phyloP scores from a whole-genome alignment of 2,797 vertebrate genomes.

The Vireo griseus region DNA sequence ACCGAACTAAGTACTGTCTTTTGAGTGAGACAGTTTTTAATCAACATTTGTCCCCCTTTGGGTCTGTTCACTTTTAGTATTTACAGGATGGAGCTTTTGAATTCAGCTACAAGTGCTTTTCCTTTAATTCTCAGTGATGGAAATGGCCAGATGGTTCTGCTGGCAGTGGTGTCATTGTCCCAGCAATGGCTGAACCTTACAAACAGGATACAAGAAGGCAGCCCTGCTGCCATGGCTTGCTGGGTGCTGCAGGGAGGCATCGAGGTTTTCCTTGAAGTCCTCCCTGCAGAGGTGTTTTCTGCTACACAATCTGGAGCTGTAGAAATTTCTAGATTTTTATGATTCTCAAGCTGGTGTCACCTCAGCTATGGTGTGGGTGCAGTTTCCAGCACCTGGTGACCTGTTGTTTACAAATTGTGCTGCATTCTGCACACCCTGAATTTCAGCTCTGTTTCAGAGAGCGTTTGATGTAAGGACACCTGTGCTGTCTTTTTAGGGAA shows the following conservation, averaged over 20 bases:
- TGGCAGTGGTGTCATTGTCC: not conserved
- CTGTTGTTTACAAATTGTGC: fast-evolving
- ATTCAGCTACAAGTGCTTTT: not conserved
- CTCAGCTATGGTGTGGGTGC: not conserved
- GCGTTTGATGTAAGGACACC: not conserved
- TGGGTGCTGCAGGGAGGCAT: not conserved
- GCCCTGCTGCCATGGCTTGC: not conserved
- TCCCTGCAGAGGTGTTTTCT: fast-evolving
- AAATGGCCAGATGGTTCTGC: not conserved
- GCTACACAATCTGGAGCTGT: fast-evolving
- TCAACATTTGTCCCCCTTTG: not conserved
- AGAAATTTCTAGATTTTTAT: fast-evolving
- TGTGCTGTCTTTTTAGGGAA: not conserved
- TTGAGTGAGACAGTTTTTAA: not conserved
- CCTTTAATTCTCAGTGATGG: not conserved
- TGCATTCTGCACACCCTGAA: fast-evolving
- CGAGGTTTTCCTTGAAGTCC: not conserved
- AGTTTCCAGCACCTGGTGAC: not conserved
- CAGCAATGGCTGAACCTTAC: not conserved
- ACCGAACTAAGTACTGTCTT: not conserved
- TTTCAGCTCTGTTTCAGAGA: not conserved
- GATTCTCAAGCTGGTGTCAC: not conserved
- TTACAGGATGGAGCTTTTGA: not conserved
- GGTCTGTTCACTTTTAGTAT: not conserved
- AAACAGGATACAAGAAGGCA: not conserved